Evolutionary conservation across 1,140 invertebrate species (phyloP).

Genomic region (Megalonaias nervosa): DNA sequence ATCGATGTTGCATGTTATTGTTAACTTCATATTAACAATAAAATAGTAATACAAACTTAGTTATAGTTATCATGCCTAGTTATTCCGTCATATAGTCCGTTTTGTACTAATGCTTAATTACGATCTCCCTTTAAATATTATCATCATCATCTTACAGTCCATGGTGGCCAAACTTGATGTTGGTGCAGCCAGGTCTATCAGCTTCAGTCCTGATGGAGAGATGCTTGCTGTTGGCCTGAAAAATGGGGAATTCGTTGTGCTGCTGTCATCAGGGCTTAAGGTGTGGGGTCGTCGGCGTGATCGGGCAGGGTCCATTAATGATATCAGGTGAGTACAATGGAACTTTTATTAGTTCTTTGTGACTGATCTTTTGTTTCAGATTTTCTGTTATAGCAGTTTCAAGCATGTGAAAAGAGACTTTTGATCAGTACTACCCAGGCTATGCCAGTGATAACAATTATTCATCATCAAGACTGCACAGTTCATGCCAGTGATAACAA

Average conservation of each 20-base stretch:
- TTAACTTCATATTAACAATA: no score
- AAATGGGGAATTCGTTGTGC: constrained; percentile 67
- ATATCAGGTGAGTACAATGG: constrained; percentile 57
- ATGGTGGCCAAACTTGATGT: constrained; percentile 60
- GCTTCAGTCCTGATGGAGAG: constrained; percentile 68
- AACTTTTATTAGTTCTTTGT: neutral
- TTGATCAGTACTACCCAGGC: neutral
- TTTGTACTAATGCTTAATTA: no score
- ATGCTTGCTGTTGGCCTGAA: constrained; percentile 69
- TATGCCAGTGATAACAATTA: no score
- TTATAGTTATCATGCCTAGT: no score
- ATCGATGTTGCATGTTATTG: no score
- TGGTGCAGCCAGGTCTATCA: constrained; percentile 60
- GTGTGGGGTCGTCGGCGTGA: constrained; percentile 64
- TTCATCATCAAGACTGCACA: no score
- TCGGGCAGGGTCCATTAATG: constrained; percentile 63
- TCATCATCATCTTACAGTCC: constrained; percentile 45
- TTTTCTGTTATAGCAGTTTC: no score
- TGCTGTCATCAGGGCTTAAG: constrained; percentile 59
- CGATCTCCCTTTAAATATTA: neutral
- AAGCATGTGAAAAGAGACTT: no score
- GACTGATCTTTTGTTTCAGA: no score
- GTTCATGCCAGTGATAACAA: no score
- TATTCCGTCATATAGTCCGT: no score
- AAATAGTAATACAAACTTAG: no score